Base-by-base conservation (phyloP, 1,140 invertebrate genomes). In the Homalodisca vitripennis region DNA sequence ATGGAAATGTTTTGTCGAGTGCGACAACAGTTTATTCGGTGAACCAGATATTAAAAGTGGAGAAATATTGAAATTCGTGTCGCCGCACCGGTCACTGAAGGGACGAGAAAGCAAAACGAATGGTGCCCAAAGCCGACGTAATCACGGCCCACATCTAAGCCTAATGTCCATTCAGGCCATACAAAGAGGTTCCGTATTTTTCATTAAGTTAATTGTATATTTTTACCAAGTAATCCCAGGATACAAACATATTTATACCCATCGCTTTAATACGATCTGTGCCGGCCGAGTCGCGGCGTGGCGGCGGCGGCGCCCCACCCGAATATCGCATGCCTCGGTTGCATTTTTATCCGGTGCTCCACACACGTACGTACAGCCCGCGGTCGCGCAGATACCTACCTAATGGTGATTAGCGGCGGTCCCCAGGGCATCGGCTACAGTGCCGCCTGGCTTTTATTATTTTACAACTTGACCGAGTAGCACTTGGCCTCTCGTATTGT, bases 161-260 rank as follows among this genome's bases (percentile, higher is more conserved):
- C 48, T 53, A 53, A 53, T 53, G 22, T 24, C 22, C 48, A 22
- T 53, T 53, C 48, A 53, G 6, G 48, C 13, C 48, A 22, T 20
- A 53, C 48, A 53, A 53, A 53, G 48, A 53, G 48, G 34, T 41
- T 53, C 6, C 48, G 48, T 62, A 62, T 31, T 31, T 27, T 62
- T 62, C 57, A 62, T 62, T 62, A 29, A 62, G 30, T 62, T 62
- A 62, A 62, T 62, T 62, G 57, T 62, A 62, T 31, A 62, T 62
- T 62, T 62, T 30, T 20, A 31, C 57, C 57, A 31, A 29, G 57
- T 62, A 62, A 62, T 62, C 57, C 57, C 57, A 12, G 26, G 57
- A 31, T 62, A 31, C 57, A 27, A 62, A 62, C 57, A 62, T 30
- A 62, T 30, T 55, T 27, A 30, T 62, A 30, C 30, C 27, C 57